Evolutionary conservation across 2,797 vertebrate genomes (phyloP).

Genomic region (Fistularia tabacaria): DNA sequence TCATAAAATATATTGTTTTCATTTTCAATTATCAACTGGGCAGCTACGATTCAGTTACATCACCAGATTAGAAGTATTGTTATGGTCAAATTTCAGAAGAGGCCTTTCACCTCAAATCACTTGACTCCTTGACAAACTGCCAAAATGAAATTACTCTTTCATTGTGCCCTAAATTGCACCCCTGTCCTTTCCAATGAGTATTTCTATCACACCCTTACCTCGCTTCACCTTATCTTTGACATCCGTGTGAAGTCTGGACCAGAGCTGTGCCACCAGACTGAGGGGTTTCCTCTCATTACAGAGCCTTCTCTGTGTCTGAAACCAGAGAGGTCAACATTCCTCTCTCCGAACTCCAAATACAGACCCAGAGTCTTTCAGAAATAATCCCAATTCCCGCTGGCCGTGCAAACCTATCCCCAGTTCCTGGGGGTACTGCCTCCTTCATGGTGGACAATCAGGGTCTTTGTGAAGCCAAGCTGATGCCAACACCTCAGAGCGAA

Average conservation of each 20-base stretch:
- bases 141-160: too few species aligned
- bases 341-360: conserved; percentile 41
- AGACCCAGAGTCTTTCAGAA: conserved; percentile 46
- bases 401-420: conserved; percentile 45
- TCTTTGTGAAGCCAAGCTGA: conserved; percentile 57
- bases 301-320: conserved; percentile 52
- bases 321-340: conserved; percentile 58
- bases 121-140: too few species aligned
- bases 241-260: conserved; percentile 8
- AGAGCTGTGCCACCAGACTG: neutral
- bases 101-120: too few species aligned
- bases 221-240: conserved; percentile 10
- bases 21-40: too few species aligned
- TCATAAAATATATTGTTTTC: too few species aligned
- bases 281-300: conserved; percentile 44
- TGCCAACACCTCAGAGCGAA: conserved; percentile 36
- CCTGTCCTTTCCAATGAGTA: neutral
- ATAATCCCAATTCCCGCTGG: conserved; percentile 50
- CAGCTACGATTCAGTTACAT: too few species aligned
- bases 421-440: conserved; percentile 29
- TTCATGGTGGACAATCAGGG: conserved; percentile 62
- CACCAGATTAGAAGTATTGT: too few species aligned
- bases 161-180: neutral
- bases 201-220: neutral
- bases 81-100: too few species aligned